Base-by-base conservation (phyloP, 2,888 invertebrate genomes). In the Stenurella melanura region DNA sequence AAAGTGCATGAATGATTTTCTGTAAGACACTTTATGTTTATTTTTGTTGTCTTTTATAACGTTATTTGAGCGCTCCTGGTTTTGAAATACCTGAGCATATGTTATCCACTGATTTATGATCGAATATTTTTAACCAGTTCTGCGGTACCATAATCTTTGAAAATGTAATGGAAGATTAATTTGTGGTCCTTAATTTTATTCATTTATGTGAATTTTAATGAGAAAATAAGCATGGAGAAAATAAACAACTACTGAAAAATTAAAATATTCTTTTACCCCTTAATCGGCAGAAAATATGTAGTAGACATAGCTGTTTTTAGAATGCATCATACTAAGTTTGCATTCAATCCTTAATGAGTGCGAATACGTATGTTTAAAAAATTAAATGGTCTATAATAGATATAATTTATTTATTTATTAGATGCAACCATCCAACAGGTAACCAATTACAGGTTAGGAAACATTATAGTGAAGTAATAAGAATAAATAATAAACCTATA, bases 91-190 rank as follows among this genome's bases (percentile, higher is more conserved):
- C 86, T 87, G 85, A 81, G 82, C 85, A 84, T 84, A 86, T 84
- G 86, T 87, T 87, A 87, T 86, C 86, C 85, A 68, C 80, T 87
- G 87, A 87, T 87, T 87, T 83, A 87, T 86, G 83, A 76, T 70
- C 63, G 84, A 85, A 85, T 87, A 87, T 87, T 87, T 87, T 87
- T 87, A 87, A 87, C 87, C 86, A 84, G 85, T 85, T 85, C 82
- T 83, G 84, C 83, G 86, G 83, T 80, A 78, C 81, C 78, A 82
- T 79, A 83, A 84, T 83, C 84, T 84, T 81, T 82, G 81, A 83
- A 82, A 83, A 80, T 79, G 74, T 74, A 80, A 83, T 77, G 73
- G 56, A 78, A 83, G 84, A 85, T 84, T 84, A 83, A 85, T 85
- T 82, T 77, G 78, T 70, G 78, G 78, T 81, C 79, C 84, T 85